Percentiles rank a stretch among this genome's conserved stretches.
These are phyloP conservation scores for Stichodactyla helianthus DNA, from an alignment of 64 coral and sea anemone species.

Conservation along the genomic window DNA sequence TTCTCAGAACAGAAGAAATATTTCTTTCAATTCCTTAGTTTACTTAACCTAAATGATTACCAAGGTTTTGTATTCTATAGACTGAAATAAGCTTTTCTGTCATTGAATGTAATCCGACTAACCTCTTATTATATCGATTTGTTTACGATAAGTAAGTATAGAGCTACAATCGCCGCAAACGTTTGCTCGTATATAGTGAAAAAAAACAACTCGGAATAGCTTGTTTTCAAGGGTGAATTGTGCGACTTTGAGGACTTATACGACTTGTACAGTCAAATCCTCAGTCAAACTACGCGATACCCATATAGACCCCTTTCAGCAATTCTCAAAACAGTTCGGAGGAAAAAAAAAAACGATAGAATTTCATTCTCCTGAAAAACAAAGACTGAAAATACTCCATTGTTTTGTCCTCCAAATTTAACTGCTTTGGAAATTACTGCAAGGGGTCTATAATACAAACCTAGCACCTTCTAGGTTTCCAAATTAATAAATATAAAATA, in stretches of 20 bases:
- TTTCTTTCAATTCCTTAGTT: neutral
- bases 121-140: neutral
- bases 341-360: too few relatives aligned
- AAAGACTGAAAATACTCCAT: too few relatives aligned
- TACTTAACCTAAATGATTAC: conserved; percentile 5
- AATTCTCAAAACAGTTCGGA: too few relatives aligned
- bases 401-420: too few relatives aligned
- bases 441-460: neutral
- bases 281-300: neutral
- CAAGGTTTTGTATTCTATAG: neutral
- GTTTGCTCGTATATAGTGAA: neutral
- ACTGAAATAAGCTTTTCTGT: conserved; percentile 8
- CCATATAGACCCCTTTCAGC: neutral
- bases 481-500: neutral
- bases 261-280: neutral
- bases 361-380: too few relatives aligned
- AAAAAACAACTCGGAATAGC: neutral
- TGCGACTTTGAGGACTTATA: too few relatives aligned
- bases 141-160: conserved; percentile 3
- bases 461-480: neutral
- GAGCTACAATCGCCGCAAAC: neutral
- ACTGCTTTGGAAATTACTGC: too few relatives aligned
- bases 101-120: neutral
- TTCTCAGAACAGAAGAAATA: neutral
- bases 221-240: too few relatives aligned